Evolutionary conservation across 2,797 vertebrate species (phyloP), one percentile per base, ranked within the genome.

Genomic region (Sebastes hopkinsi): DNA sequence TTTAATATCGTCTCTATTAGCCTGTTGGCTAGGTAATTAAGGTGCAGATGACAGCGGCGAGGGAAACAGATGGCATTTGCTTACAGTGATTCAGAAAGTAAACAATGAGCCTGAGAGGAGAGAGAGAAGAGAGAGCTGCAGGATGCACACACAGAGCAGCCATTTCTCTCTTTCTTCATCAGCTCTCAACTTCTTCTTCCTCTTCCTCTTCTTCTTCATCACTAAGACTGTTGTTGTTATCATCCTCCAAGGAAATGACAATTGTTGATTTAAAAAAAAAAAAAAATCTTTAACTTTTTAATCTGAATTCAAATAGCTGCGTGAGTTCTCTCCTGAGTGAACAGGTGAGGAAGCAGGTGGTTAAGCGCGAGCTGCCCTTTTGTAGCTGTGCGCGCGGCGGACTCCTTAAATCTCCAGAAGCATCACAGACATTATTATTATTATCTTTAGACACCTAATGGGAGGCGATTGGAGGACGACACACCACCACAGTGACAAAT

Each of bases 1-100:
- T 99, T 94, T 99, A 98, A 99, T 99, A 98, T 98, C 97, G 97
- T 97, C 97, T 99, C 97, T 97, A 98, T 99, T 99, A 98, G 97
- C 96, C 97, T 95, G 97, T 97, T 96, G 97, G 96, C 97, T 95
- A 96, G 97, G 96, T 99, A 99, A 99, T 99, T 98, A 99, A 97
- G 96, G 97, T 97, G 97, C 96, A 96, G 97, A 97, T 97, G 96
- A 97, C 95, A 95, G 96, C 96, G 96, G 96, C 96, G 96, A 96
- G 97, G 96, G 97, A 97, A 97, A 97, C 98, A 99, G 97, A 98
- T 99, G 98, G 98, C 97, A 97, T 97, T 97, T 97, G 97, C 97
- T 98, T 97, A 97, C 97, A 97, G 96, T 97, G 97, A 98, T 97
- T 97, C 96, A 96, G 95, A 97, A 92, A 96, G 97, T 98, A 97